phyloP scores from a whole-genome alignment of 2,888 invertebrate species.

The Mimas tiliae region DNA sequence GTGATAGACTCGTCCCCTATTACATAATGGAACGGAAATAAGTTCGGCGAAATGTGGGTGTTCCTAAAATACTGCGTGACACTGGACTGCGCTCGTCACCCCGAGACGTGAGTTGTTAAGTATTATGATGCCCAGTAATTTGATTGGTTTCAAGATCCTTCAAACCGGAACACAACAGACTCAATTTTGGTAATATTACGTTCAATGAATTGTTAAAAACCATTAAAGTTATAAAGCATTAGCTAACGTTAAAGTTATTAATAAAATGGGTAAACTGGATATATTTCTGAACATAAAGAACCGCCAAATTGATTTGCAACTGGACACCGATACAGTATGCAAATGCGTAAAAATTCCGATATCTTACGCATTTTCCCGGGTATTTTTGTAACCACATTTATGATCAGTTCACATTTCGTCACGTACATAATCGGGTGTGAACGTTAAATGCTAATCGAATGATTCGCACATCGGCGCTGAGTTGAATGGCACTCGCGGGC shows the following conservation, averaged over 20 bases:
- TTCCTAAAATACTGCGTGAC: no score
- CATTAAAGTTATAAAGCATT: neutral
- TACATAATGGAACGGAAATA: no score
- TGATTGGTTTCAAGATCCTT: no score
- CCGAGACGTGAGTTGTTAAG: no score
- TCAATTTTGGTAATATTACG: no score
- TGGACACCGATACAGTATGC: slow-evolving; percentile 3
- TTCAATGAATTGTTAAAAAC: no score
- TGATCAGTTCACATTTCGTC: slow-evolving; percentile 39
- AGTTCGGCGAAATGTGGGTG: no score
- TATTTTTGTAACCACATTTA: slow-evolving; percentile 10
- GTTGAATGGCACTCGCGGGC: slow-evolving; percentile 40
- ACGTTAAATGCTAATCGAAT: slow-evolving; percentile 66
- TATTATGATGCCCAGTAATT: no score
- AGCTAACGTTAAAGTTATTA: neutral
- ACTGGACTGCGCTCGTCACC: no score
- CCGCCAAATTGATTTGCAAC: neutral
- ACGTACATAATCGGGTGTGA: slow-evolving; percentile 55
- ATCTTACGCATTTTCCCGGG: slow-evolving; percentile 4
- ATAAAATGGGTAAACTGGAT: neutral
- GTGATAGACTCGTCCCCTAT: no score
- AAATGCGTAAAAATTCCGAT: neutral
- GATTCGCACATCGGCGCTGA: slow-evolving; percentile 59
- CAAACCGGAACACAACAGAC: no score
- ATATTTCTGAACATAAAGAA: neutral